Conservation (phyloP, 2,797 vertebrate genomes). For the Catamblyrhynchus diadema region DNA sequence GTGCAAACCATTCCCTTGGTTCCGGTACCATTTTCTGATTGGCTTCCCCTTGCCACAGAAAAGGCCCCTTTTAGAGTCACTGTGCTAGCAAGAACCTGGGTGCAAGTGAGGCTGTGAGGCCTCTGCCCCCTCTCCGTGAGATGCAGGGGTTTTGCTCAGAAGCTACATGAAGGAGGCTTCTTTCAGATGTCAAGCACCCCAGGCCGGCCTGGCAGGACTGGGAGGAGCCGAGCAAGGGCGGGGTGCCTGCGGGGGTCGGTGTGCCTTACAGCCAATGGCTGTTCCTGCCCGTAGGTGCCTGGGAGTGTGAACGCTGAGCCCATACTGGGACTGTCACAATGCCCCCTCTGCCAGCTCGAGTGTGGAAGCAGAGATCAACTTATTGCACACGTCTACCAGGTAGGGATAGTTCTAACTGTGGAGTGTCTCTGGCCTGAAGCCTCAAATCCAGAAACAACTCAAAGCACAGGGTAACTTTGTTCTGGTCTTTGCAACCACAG, state of each 20-base stretch:
- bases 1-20: background rate
- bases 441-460: background rate
- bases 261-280: background rate
- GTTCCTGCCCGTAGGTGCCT: conserved; percentile 55
- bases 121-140: background rate
- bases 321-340: conserved; percentile 79
- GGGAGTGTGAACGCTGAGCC: conserved; percentile 64
- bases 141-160: background rate
- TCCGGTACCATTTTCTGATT: background rate
- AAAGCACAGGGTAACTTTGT: background rate
- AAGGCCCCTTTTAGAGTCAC: background rate
- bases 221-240: background rate
- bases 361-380: conserved; percentile 92
- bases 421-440: background rate
- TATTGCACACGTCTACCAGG: conserved; percentile 95
- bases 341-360: conserved; percentile 92
- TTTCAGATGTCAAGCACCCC: background rate
- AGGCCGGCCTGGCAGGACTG: background rate
- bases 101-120: background rate
- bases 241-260: no score
- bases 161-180: background rate
- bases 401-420: conserved; percentile 47
- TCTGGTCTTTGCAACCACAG: background rate
- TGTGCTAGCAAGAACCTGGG: background rate
- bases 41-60: background rate